phyloP scores from a whole-genome alignment of 2,797 vertebrate species.

The Melanogrammus aeglefinus region DNA sequence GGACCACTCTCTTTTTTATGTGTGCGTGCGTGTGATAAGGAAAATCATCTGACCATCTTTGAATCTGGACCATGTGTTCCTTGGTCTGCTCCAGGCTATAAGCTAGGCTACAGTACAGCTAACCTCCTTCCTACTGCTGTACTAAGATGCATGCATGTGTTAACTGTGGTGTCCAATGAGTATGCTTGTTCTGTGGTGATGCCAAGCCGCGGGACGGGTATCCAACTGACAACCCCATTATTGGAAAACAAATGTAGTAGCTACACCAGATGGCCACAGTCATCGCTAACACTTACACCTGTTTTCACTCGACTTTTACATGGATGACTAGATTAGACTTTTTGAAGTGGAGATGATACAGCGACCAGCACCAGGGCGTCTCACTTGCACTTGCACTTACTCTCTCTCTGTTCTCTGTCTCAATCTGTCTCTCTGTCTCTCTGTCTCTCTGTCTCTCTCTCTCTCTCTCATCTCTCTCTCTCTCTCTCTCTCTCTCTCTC shows the following conservation, averaged over 20 bases:
- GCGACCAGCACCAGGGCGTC: too few species aligned
- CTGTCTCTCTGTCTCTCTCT: neutral
- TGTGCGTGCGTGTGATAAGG: conserved; percentile 1
- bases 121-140: too few species aligned
- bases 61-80: neutral
- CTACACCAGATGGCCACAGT: neutral
- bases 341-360: too few species aligned
- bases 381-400: neutral
- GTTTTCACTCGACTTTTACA: too few species aligned
- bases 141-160: too few species aligned
- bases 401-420: neutral
- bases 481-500: too few species aligned
- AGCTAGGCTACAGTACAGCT: neutral
- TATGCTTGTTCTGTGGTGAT: neutral
- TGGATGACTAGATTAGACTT: neutral
- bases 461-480: neutral
- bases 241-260: neutral
- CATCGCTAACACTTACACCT: neutral
- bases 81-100: neutral
- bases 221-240: neutral
- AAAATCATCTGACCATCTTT: neutral
- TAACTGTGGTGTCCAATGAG: neutral
- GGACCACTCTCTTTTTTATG: neutral
- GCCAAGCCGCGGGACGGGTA: neutral
- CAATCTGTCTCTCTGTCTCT: neutral